A percentile compares a stretch with the other conserved stretches of the same genome.
Conservation (phyloP, 2,797 vertebrate genomes). For the Emydoidea blandingii region DNA sequence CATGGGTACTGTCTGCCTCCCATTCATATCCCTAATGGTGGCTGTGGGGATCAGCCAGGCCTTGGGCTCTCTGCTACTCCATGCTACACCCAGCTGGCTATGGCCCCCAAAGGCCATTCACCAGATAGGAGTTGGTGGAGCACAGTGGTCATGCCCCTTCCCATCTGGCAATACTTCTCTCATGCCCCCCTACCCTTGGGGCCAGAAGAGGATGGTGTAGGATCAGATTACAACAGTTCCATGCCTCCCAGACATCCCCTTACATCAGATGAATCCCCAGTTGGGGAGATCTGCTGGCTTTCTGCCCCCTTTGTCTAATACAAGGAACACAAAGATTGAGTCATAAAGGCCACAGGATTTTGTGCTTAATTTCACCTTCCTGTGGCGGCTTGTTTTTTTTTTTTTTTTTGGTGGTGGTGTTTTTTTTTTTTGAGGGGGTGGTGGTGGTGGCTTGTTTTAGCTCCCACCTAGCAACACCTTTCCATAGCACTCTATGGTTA, state of each 20-base stretch:
- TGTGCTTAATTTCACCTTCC: not conserved
- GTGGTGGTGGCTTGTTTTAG: not conserved
- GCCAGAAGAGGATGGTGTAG: not conserved
- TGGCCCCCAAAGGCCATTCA: not conserved
- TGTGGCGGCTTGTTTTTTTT: not conserved
- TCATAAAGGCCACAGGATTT: not conserved
- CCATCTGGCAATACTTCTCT: not conserved
- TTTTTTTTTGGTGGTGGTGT: rapidly evolving
- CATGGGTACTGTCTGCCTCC: not conserved
- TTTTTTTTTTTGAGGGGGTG: not conserved
- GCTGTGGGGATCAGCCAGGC: not conserved
- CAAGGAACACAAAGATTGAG: not conserved
- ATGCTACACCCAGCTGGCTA: not conserved
- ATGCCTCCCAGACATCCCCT: not conserved
- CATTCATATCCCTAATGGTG: not conserved
- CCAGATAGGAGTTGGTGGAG: not conserved
- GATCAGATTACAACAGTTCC: not conserved
- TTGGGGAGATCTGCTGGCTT: not conserved
- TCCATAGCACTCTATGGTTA: not conserved
- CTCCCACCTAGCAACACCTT: not conserved
- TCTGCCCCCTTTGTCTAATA: not conserved
- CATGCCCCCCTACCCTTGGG: not conserved
- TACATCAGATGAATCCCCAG: not conserved
- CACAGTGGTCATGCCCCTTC: not conserved
- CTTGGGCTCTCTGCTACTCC: not conserved